Base-by-base conservation (phyloP, 2,888 invertebrate genomes). In the Colletes collaris region DNA sequence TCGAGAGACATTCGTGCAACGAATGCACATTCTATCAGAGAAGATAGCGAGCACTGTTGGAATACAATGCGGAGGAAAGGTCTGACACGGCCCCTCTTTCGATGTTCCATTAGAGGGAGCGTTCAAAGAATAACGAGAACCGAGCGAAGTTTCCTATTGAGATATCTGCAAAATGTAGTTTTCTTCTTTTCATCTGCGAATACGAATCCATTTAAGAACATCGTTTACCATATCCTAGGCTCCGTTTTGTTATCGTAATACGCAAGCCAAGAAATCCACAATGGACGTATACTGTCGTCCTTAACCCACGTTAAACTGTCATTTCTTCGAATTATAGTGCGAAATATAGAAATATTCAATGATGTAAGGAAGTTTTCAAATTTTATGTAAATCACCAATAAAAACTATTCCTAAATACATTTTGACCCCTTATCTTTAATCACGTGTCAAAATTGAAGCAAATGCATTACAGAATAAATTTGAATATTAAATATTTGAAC, bases 151-250 rank as follows among this genome's bases (percentile, higher is more conserved):
- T 69, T 44, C 40, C 58, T 55, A 68, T 59, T 58, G 11, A 52
- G 49, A 53, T 49, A 40, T 46, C 11, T 46, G 63, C 67, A 58
- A 58, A 66, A 37, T 62, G 35, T 27, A 56, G 50, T 74, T 65
- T 59, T 19, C 35, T 50, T 37, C n/a, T 16, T 60, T 46, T 2
- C 69, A 10, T 19, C 1, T 5, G 27, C 4, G 37, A 60, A 6
- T 44, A 27, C 16, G 69, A 69, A 56, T 49, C 62, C 40, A 56
- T 74, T 74, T n/a, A 74, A 59, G 16, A 44, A 10, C 10, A 52
- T 49, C 73, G 55, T 60, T 53, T 55, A 37, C 59, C 19, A 55
- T 37, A 35, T 40, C 5, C 19, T 11, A 0, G 35, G 11, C 27
- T 68, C 35, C 50, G 3, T 13, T 62, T 44, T 49, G 50, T 67